Evolutionary conservation across 2,797 vertebrate genomes (phyloP), one percentile per base, ranked within the genome.

Genomic region (Poeciliopsis paucimaculata): DNA sequence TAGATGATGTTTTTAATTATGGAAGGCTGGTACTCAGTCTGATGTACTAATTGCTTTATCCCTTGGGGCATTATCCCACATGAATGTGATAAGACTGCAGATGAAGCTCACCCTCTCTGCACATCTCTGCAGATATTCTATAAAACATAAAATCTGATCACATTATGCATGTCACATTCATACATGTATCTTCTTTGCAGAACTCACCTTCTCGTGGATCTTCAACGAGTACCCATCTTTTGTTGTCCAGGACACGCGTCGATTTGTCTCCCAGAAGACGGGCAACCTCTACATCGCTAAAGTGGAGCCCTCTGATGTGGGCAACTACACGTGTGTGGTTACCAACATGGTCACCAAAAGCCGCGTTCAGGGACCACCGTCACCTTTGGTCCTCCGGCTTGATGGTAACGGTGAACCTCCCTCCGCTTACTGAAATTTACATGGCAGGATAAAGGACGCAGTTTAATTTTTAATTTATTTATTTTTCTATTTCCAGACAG

Each of bases 211-310:
- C 55, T 96, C 96, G 0, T 99, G 98, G 98, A 97, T 98, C 94
- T 98, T 99, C 96, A 98, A 99, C 0, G 96, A 97, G 83, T 97
- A 97, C 88, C 97, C 98, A 0, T 96, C 95, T 1, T 97, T 97
- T 26, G 96, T 98, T 57, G 94, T 96, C 77, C 97, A 98, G 90
- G 97, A 99, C 93, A 97, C 93, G 0, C 96, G 97, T 0, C 97
- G 98, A 55, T 99, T 99, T 6, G 97, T 99, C 80, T 99, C 98
- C 0, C 98, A 99, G 82, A 97, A 97, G 86, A 99, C 97, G 0
- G 98, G 98, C 0, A 98, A 99, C 81, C 92, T 99, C 1, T 99
- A 98, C 92, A 98, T 99, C 0, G 97, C 98, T 1, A 99, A 98
- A 92, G 98, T 99, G 86, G 97, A 99, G 62, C 92, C 93, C 4